Evolutionary conservation across 2,113 vertebrate species (phyloP).

Genomic region (Pipa parva): DNA sequence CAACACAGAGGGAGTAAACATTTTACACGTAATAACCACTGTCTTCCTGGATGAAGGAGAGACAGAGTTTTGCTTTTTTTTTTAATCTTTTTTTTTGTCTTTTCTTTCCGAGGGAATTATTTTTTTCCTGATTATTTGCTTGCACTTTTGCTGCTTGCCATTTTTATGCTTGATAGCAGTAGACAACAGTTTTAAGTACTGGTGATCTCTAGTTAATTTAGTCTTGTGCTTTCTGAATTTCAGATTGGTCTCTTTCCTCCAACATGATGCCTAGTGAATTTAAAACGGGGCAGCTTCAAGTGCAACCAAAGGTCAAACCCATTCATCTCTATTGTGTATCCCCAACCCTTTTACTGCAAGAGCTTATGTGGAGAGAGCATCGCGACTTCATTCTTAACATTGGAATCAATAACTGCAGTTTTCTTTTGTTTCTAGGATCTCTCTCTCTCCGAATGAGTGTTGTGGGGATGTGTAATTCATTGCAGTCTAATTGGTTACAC

Average conservation of each 20-base stretch:
- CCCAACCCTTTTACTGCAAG: constrained; percentile 10
- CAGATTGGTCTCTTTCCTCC: constrained; percentile 13
- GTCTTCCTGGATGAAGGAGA: constrained; percentile 13
- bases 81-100: neutral
- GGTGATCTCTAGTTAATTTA: neutral
- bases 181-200: neutral
- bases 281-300: constrained; percentile 17
- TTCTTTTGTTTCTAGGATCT: constrained; percentile 23
- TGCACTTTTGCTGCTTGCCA: constrained; percentile 30
- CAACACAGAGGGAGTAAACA: constrained; percentile 36
- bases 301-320: constrained; percentile 29
- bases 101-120: neutral
- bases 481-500: neutral
- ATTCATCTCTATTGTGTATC: constrained; percentile 5
- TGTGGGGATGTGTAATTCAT: neutral
- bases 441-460: neutral
- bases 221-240: constrained; percentile 31
- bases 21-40: constrained; percentile 34
- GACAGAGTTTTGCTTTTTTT: neutral
- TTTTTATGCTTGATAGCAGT: neutral
- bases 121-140: constrained; percentile 25
- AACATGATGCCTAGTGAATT: constrained; percentile 20
- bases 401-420: constrained; percentile 16
- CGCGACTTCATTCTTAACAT: neutral
- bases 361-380: neutral